phyloP scores from a whole-genome alignment of 2,113 vertebrate species.

The Scytalopus superciliaris region DNA sequence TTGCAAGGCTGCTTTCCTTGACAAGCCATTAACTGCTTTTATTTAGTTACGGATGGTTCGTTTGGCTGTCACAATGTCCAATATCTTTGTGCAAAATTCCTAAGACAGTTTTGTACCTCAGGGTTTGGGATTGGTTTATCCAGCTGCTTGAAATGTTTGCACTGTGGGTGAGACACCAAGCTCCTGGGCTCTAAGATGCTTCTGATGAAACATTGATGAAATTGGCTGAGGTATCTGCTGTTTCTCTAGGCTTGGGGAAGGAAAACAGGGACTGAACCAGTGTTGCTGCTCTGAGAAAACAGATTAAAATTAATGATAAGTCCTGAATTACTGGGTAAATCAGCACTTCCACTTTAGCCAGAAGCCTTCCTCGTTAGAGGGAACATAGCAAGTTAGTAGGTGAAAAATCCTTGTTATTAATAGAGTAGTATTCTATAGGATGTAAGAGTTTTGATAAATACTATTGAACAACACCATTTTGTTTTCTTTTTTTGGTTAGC shows the following conservation, averaged over 20 bases:
- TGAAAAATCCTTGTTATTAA: neutral
- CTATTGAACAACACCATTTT: neutral
- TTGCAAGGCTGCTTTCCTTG: neutral
- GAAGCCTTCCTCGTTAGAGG: neutral
- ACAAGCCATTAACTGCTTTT: neutral
- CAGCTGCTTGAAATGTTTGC: neutral
- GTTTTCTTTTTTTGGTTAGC: neutral
- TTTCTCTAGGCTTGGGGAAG: neutral
- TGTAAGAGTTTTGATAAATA: neutral
- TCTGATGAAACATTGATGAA: neutral
- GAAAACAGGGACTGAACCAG: neutral
- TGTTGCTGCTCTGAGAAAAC: neutral
- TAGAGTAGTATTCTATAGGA: neutral
- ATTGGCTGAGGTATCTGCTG: neutral
- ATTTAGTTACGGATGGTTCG: neutral
- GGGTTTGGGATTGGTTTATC: neutral
- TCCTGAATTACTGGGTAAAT: neutral
- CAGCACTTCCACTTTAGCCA: neutral
- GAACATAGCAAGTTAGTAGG: neutral
- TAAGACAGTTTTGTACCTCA: neutral
- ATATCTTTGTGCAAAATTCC: neutral
- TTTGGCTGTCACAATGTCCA: neutral
- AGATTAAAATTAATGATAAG: neutral
- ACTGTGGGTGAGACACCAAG: neutral
- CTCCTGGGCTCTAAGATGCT: neutral